Evolutionary conservation across 1,140 invertebrate species (phyloP), one percentile per base, ranked within the genome.

Genomic region (Tachypleus tridentatus): DNA sequence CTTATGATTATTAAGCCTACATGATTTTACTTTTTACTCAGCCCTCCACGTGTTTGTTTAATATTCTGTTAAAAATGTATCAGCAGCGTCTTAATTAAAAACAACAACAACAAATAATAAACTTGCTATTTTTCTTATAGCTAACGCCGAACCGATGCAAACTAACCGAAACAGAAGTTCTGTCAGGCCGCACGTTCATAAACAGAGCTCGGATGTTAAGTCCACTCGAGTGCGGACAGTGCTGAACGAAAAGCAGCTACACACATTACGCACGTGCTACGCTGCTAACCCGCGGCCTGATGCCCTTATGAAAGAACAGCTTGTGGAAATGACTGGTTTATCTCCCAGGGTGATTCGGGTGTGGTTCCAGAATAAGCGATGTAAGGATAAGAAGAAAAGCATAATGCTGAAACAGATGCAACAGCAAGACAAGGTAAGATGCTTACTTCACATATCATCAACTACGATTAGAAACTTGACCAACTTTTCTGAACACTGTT

Each of bases 301-400:
- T 79, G 96, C 96, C 7, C 83, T 98, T 49, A 98, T 98, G 93
- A 99, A 99, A 80, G 97, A 99, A 76, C 94, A 98, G 76, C 81
- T 99, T 63, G 95, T 98, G 7, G 97, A 99, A 78, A 97, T 98
- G 93, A 99, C 97, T 0, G 86, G 91, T 0, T 83, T 99, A 3
- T 94, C 89, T 72, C 93, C 94, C 3, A 79, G 95, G 29, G 95
- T 99, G 64, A 98, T 98, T 72, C 83, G 95, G 73, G 95, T 98
- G 11, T 98, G 95, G 95, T 98, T 97, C 80, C 93, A 99, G 79
- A 99, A 99, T 80, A 99, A 99, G 77, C 80, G 97, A 51, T 99
- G 96, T 81, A 99, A 99, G 78, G 97, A 99, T 79, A 99, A 99
- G 80, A 99, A 99, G 80, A 88, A 92, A 74, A 93, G 89, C 53